Conservation (phyloP, 2,113 vertebrate genomes). For the Sciurus niger region DNA sequence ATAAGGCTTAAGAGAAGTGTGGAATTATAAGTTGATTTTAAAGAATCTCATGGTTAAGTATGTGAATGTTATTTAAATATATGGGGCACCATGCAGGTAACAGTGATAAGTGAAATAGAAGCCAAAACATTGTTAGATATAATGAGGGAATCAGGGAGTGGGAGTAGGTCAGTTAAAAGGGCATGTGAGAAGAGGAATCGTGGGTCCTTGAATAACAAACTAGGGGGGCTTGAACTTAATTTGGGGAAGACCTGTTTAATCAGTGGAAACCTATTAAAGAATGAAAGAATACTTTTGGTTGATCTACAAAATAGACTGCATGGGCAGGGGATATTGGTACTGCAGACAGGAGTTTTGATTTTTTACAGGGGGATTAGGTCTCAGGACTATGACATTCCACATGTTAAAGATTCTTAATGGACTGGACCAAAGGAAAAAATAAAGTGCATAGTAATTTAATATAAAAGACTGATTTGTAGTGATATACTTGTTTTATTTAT, state of each 20-base stretch:
- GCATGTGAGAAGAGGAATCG: background rate
- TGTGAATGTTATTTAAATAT: constrained; percentile 23
- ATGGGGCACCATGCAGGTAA: background rate
- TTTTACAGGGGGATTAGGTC: background rate
- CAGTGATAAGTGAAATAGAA: background rate
- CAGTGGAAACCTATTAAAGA: background rate
- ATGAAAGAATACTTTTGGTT: constrained; percentile 4
- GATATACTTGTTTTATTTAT: background rate
- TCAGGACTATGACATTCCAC: background rate
- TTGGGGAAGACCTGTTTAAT: background rate
- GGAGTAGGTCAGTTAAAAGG: background rate
- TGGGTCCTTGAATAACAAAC: background rate
- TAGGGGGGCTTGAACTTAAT: background rate
- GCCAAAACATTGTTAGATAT: background rate
- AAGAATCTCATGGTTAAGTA: constrained; percentile 18
- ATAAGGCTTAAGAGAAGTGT: constrained; percentile 49
- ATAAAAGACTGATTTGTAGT: constrained; percentile 21
- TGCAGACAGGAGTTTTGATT: constrained; percentile 19
- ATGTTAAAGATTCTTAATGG: constrained; percentile 30
- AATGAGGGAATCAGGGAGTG: background rate
- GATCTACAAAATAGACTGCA: background rate
- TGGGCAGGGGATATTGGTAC: background rate
- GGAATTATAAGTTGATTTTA: background rate
- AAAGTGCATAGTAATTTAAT: background rate
- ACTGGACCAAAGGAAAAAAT: constrained; percentile 41